phyloP scores from a whole-genome alignment of 37 sponge, comb jelly and placozoan species.

The Diacarnus erythraeanus region DNA sequence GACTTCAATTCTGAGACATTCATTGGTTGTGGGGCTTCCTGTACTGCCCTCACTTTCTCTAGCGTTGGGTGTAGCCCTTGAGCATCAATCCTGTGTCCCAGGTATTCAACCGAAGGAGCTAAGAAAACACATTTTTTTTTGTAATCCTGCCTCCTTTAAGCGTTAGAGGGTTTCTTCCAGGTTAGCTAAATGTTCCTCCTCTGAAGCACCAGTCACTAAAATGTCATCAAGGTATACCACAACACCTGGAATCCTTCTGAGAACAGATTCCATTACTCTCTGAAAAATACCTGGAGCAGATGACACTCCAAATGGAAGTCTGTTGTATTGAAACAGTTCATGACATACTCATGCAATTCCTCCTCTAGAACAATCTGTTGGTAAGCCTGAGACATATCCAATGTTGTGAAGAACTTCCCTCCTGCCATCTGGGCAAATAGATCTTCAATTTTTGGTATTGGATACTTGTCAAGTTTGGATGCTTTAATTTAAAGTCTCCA shows the following conservation, averaged over 20 bases:
- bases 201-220: conserved; percentile 7
- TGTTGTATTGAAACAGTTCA: conserved; percentile 7
- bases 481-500: conserved; percentile 55
- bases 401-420: conserved; percentile 26
- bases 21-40: conserved; percentile 29
- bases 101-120: background rate
- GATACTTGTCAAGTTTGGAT: conserved; percentile 24
- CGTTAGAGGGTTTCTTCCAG: conserved; percentile 13
- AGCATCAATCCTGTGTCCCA: conserved; percentile 31
- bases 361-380: conserved; percentile 3
- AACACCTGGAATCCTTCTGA: too few species aligned
- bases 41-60: conserved; percentile 29
- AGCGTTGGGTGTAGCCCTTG: conserved; percentile 25
- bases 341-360: background rate
- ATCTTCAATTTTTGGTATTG: too few species aligned
- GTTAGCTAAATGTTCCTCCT: conserved; percentile 16
- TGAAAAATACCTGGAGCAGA: conserved; percentile 47
- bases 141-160: conserved; percentile 2
- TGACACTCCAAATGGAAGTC: conserved; percentile 41
- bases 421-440: too few species aligned
- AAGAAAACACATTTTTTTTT: conserved; percentile 22
- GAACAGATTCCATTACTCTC: conserved; percentile 11
- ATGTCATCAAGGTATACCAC: conserved; percentile 46
- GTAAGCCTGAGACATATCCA: conserved; percentile 38
- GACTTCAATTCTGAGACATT: conserved; percentile 28